Conservation (phyloP, 2,797 vertebrate genomes). For the Eulemur albifrons region DNA sequence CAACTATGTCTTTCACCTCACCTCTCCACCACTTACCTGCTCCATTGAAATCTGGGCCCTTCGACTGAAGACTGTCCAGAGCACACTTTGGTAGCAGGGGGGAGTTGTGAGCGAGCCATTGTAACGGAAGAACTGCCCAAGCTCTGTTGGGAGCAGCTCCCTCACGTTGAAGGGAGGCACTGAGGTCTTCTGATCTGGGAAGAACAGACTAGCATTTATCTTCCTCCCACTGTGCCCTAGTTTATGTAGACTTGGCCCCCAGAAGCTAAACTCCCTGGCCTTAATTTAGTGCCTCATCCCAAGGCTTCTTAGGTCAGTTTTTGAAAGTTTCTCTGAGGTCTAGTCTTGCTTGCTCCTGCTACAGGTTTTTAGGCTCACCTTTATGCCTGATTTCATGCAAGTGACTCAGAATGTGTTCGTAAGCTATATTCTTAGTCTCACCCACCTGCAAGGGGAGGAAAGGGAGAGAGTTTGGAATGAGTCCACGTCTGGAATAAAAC, state of each 20-base stretch:
- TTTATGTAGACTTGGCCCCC: neutral
- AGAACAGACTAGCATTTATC: neutral
- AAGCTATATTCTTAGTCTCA: conserved; percentile 87
- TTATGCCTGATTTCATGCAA: conserved; percentile 88
- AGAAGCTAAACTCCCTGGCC: neutral
- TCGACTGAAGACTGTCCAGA: conserved; percentile 91
- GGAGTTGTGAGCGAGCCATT: conserved; percentile 95
- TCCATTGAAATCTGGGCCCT: conserved; percentile 87
- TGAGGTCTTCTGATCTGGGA: conserved; percentile 76
- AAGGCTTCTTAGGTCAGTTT: neutral
- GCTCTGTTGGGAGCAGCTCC: conserved; percentile 86
- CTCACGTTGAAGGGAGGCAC: conserved; percentile 90
- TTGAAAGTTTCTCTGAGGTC: neutral
- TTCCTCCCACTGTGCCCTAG: accelerated
- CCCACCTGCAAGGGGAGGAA: conserved; percentile 83
- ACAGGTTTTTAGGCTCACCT: conserved; percentile 81
- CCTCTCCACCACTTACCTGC: conserved; percentile 85
- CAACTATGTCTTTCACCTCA: accelerated
- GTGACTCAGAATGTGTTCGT: conserved; percentile 89
- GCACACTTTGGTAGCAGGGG: conserved; percentile 91
- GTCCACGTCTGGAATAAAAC: neutral
- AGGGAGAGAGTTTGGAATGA: neutral
- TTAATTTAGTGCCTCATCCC: neutral
- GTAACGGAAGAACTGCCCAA: conserved; percentile 92
- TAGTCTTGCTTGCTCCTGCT: neutral